Evolutionary conservation across 2,113 vertebrate species (phyloP).

Genomic region (Poeciliopsis occidentalis): DNA sequence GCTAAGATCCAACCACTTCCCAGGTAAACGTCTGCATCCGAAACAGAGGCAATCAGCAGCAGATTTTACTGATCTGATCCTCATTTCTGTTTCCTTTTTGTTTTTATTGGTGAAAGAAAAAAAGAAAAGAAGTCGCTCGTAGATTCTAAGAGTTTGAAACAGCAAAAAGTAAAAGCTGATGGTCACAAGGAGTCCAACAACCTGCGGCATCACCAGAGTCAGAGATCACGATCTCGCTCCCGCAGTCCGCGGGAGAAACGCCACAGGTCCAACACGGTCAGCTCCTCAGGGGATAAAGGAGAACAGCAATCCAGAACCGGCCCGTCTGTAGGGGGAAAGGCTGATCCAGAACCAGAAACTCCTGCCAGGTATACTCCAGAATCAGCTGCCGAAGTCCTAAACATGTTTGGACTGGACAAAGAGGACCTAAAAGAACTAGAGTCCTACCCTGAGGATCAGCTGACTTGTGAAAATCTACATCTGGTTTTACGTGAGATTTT

Average conservation of each 20-base stretch:
- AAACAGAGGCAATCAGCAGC: neutral
- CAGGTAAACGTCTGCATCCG: neutral
- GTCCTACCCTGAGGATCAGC: constrained; percentile 90
- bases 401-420: constrained; percentile 89
- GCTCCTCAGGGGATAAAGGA: too few species aligned
- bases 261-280: neutral
- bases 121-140: neutral
- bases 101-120: neutral
- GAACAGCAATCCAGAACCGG: too few species aligned
- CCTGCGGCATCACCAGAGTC: neutral
- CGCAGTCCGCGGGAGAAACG: neutral
- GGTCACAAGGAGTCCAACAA: neutral
- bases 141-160: neutral
- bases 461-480: constrained; percentile 91
- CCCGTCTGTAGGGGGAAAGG: too few species aligned
- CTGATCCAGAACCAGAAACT: neutral
- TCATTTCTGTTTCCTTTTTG: neutral
- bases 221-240: neutral
- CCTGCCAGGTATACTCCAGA: constrained; percentile 84
- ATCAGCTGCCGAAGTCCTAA: constrained; percentile 88
- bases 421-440: constrained; percentile 92
- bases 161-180: neutral
- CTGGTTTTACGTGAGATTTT: constrained; percentile 90
- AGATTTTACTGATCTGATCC: neutral
- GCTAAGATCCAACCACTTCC: neutral